Percentiles rank a stretch among this genome's conserved stretches.
Evolutionary conservation across 2,888 invertebrate genomes (phyloP).

Genomic region (Chydorus sphaericus): DNA sequence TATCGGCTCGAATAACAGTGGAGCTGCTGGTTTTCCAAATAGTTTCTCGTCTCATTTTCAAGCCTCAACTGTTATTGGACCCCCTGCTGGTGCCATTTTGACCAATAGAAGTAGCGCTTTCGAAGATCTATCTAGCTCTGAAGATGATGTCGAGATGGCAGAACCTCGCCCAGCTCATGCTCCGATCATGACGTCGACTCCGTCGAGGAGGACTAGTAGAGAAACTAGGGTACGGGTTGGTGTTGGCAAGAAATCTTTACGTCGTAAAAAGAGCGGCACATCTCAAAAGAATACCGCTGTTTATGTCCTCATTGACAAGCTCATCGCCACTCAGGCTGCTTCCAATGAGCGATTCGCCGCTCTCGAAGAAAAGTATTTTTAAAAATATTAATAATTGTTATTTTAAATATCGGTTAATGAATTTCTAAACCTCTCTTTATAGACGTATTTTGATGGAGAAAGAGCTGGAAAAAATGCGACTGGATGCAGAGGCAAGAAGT

Average conservation of each 20-base stretch:
- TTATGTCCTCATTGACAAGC: constrained; percentile 12
- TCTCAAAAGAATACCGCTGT: constrained; percentile 2
- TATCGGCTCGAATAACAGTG: background rate
- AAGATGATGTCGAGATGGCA: background rate
- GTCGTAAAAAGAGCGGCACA: background rate
- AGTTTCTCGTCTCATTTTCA: background rate
- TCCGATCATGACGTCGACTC: no score
- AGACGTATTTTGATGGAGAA: constrained; percentile 7
- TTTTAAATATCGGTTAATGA: no score
- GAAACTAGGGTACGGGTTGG: no score
- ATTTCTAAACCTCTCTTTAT: no score
- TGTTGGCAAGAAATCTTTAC: background rate
- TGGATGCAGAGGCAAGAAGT: constrained; percentile 10
- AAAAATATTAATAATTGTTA: no score
- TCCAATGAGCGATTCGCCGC: constrained; percentile 11
- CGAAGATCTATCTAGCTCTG: background rate
- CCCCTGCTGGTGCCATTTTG: background rate
- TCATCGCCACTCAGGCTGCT: constrained; percentile 7
- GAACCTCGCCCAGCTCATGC: background rate
- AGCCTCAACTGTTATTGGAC: background rate
- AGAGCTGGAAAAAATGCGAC: constrained; percentile 11
- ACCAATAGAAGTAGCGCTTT: background rate
- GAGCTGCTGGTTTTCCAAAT: background rate
- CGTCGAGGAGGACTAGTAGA: no score
- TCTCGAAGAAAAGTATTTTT: constrained; percentile 5